Evolutionary conservation across 2,888 invertebrate species (phyloP).

Genomic region (Eupithecia inturbata): DNA sequence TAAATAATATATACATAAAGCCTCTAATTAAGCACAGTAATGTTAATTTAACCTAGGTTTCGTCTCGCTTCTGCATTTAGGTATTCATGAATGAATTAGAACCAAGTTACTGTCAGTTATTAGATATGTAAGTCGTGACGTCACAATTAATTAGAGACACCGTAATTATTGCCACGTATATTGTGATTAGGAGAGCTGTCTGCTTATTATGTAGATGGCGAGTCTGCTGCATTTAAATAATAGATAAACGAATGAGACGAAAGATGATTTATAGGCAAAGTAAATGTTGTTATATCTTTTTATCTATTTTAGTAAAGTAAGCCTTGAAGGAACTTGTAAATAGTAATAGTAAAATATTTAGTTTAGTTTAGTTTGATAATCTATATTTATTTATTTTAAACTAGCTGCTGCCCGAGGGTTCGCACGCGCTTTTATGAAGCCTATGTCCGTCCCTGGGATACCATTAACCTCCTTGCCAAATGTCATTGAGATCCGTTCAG

Average conservation of each 20-base stretch:
- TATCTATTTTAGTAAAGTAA: not conserved
- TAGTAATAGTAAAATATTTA: too few species aligned
- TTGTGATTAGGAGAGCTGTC: slow-evolving; percentile 49
- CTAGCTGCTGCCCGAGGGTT: too few species aligned
- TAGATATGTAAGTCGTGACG: slow-evolving; percentile 36
- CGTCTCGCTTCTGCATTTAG: slow-evolving; percentile 5
- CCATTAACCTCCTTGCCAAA: too few species aligned
- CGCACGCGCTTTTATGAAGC: too few species aligned
- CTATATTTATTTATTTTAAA: too few species aligned
- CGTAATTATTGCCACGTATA: slow-evolving; percentile 49
- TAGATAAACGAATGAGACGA: not conserved
- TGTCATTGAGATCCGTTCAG: too few species aligned
- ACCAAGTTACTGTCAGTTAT: slow-evolving; percentile 27
- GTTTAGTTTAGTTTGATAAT: too few species aligned
- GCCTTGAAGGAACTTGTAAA: not conserved
- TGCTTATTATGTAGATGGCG: slow-evolving; percentile 38
- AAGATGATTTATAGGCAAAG: not conserved
- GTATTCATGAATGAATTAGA: slow-evolving; percentile 22
- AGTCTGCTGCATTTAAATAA: slow-evolving; percentile 11
- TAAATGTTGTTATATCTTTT: too few species aligned
- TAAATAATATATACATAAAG: not conserved
- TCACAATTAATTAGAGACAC: slow-evolving; percentile 48
- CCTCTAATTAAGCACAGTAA: not conserved
- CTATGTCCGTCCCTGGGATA: too few species aligned
- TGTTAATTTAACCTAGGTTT: slow-evolving; percentile 7